Base-by-base conservation (phyloP, 2,113 vertebrate genomes). In the Neolamprologus toae region DNA sequence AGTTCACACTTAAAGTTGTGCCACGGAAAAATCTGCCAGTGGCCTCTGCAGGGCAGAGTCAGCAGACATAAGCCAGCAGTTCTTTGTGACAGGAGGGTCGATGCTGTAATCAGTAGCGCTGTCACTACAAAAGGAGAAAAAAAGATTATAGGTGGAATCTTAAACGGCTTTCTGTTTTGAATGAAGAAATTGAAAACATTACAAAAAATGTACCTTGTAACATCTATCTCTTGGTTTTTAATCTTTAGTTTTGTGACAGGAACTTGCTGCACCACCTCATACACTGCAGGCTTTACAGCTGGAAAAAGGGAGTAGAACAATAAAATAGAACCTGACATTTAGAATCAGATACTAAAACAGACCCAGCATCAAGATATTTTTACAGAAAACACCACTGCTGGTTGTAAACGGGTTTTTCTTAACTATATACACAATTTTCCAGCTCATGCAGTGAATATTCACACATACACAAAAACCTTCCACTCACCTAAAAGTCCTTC, bases 31-130 rank as follows among this genome's bases (percentile, higher is more conserved):
- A 71, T 4, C 35, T 23, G n/a, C 37, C 35, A 71, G 66, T 71
- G 66, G 37, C 3, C 66, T 71, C 37, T 71, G 66, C 66, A 71
- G 66, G 37, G n/a, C 66, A 42, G 66, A 40, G n/a, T 71, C 8
- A 71, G n/a, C 66, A 71, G 66, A 71, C 37, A 71, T 9, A 40
- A 42, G 66, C 66, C 66, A 71, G 66, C 66, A 71, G 33, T 71
- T 71, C 66, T 42, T 71, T 71, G 66, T 71, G 35, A 42, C n/a
- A 71, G 66, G 66, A 71, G 37, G 37, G 37, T 23, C 2, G 13
- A 14, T 3, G 5, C n/a, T 42, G 5, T 71, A 71, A 6, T 71
- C 66, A 14, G n/a, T 21, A 16, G 66, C 35, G 5, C 2, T 71
- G 35, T 40, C 66, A 42, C 66, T 71, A 71, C n/a, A 71, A 42